A percentile compares a stretch with the other conserved stretches of the same genome.
Evolutionary conservation across 1,140 invertebrate genomes (phyloP).

Genomic region (Zophobas morio): DNA sequence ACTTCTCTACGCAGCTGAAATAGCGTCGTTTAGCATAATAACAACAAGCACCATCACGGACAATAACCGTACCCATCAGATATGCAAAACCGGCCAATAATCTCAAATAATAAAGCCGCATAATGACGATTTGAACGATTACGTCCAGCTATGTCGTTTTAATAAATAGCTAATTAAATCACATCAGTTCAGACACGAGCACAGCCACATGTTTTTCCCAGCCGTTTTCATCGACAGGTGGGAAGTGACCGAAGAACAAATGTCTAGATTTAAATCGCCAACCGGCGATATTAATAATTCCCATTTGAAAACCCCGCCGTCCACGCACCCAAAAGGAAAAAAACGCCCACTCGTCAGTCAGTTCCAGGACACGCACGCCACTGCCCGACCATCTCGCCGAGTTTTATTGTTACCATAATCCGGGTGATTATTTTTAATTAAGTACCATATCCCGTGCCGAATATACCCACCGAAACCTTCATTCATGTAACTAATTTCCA

Average conservation of each 20-base stretch:
- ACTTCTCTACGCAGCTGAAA: too few species aligned
- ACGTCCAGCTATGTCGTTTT: background rate
- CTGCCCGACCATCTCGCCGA: background rate
- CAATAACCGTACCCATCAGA: too few species aligned
- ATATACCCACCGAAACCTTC: constrained; percentile 3
- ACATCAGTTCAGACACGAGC: constrained; percentile 25
- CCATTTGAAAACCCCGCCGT: constrained; percentile 2
- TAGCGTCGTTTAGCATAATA: too few species aligned
- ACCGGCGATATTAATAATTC: constrained; percentile 20
- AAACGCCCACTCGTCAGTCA: too few species aligned
- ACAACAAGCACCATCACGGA: too few species aligned
- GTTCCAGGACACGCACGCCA: background rate
- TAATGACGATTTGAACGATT: too few species aligned
- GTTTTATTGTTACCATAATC: constrained; percentile 19
- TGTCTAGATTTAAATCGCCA: constrained; percentile 36
- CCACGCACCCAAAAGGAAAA: too few species aligned
- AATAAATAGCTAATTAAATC: constrained; percentile 27
- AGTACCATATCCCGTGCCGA: constrained; percentile 9
- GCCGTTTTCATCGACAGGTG: constrained; percentile 31
- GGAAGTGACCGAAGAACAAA: constrained; percentile 15
- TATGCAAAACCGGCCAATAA: too few species aligned
- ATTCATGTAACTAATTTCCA: constrained; percentile 24
- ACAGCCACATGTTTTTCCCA: constrained; percentile 17
- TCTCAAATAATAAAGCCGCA: too few species aligned
- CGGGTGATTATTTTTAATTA: constrained; percentile 33